Evolutionary conservation across 1,140 invertebrate species (phyloP).

Genomic region (Microplitis mediator): DNA sequence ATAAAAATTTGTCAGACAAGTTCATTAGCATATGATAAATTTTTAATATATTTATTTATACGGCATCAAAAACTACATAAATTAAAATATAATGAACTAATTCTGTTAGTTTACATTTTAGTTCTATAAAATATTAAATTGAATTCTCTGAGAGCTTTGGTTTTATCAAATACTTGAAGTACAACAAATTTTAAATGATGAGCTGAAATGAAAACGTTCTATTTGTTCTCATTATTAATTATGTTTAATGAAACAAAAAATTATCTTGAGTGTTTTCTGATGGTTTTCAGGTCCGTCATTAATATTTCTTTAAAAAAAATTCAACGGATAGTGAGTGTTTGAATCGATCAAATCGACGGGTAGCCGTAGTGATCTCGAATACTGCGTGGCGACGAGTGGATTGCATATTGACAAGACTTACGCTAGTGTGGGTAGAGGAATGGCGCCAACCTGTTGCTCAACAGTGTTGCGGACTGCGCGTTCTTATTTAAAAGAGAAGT

Average conservation of each 20-base stretch:
- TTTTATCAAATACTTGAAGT: not conserved
- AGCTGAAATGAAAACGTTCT: not conserved
- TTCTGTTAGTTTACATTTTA: not conserved
- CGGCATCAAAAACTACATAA: too few species aligned
- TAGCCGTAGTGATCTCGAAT: not conserved
- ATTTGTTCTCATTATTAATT: too few species aligned
- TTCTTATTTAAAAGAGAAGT: slow-evolving; percentile 45
- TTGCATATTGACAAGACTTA: slow-evolving; percentile 46
- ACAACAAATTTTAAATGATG: not conserved
- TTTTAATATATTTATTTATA: too few species aligned
- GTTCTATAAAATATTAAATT: not conserved
- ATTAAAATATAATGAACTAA: too few species aligned
- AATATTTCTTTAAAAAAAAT: too few species aligned
- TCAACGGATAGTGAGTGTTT: too few species aligned
- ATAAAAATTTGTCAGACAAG: too few species aligned
- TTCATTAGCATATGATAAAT: too few species aligned
- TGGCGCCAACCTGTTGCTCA: slow-evolving; percentile 63
- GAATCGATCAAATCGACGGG: slow-evolving; percentile 8
- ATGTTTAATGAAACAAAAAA: too few species aligned
- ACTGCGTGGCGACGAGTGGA: slow-evolving; percentile 29
- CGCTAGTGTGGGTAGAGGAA: slow-evolving; percentile 29
- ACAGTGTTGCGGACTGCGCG: slow-evolving; percentile 38
- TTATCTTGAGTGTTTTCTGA: too few species aligned
- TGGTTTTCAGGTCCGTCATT: too few species aligned
- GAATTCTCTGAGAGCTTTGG: not conserved